These are phyloP conservation scores for Drosophila parvula DNA, from an alignment of 1,140 invertebrate species.

Conservation along the genomic window DNA sequence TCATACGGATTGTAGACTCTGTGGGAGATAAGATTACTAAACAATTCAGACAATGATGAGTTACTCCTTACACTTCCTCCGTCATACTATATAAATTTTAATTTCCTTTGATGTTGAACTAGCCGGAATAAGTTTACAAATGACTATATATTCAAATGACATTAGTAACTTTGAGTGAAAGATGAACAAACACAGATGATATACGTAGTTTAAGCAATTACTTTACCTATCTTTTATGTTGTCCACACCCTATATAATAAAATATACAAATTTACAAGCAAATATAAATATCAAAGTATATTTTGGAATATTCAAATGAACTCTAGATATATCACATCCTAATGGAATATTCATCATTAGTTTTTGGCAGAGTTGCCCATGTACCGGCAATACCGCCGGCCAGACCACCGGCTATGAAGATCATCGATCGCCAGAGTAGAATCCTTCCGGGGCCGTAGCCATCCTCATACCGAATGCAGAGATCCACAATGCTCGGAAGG, in stretches of 20 bases:
- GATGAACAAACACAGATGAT: background rate
- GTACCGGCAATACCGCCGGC: conserved; percentile 50
- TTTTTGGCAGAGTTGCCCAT: background rate
- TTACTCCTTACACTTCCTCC: conserved; percentile 9
- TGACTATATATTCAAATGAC: background rate
- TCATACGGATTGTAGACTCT: conserved; percentile 44
- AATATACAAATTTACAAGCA: background rate
- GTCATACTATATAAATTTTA: conserved; percentile 12
- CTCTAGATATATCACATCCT: background rate
- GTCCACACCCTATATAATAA: background rate
- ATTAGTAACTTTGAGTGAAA: background rate
- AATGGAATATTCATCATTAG: conserved; percentile 9
- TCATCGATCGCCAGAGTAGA: conserved; percentile 30
- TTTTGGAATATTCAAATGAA: no score
- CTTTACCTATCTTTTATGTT: background rate
- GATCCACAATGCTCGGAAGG: conserved; percentile 54
- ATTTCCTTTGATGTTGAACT: background rate
- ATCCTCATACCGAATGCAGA: conserved; percentile 42
- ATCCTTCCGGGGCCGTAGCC: conserved; percentile 49
- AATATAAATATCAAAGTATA: background rate
- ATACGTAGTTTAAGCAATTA: background rate
- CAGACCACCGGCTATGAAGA: conserved; percentile 46
- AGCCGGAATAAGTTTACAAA: background rate
- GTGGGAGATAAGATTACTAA: background rate
- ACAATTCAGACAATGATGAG: no score